A percentile compares a stretch with the other conserved stretches of the same genome.
Evolutionary conservation across 1,140 invertebrate genomes (phyloP).

Genomic region (Euwallacea similis): DNA sequence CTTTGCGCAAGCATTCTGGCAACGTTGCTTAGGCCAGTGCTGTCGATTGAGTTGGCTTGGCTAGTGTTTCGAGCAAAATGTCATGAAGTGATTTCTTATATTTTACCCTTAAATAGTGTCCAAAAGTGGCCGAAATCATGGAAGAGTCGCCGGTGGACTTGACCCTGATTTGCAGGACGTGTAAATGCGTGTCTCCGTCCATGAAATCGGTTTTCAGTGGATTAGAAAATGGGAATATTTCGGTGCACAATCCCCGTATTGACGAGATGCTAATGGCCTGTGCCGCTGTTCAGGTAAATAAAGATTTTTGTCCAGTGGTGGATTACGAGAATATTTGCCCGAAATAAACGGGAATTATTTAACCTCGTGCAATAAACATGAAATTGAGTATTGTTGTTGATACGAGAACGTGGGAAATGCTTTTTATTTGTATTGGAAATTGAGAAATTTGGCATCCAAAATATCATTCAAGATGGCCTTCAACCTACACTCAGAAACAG

Average conservation of each 20-base stretch:
- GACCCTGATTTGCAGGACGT: slow-evolving; percentile 45
- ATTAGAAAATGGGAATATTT: slow-evolving; percentile 43
- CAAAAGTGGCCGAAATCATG: slow-evolving; percentile 15
- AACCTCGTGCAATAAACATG: background rate
- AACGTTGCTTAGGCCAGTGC: slow-evolving; percentile 40
- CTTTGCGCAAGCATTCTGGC: no score
- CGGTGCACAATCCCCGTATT: slow-evolving; percentile 47
- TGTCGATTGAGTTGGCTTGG: slow-evolving; percentile 47
- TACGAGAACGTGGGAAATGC: no score
- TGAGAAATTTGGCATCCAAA: background rate
- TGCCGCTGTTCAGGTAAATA: slow-evolving; percentile 50
- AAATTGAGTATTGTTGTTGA: background rate
- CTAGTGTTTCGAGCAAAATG: slow-evolving; percentile 42
- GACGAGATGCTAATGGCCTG: slow-evolving; percentile 55
- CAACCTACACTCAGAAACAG: background rate
- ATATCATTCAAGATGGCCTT: slow-evolving; percentile 28
- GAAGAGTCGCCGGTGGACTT: slow-evolving; percentile 35
- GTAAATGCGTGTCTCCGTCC: slow-evolving; percentile 44
- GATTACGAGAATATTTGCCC: slow-evolving; percentile 12
- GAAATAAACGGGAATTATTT: no score
- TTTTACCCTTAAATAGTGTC: slow-evolving; percentile 15
- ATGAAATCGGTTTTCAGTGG: slow-evolving; percentile 46
- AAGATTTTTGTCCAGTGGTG: slow-evolving; percentile 23
- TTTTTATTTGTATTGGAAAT: background rate
- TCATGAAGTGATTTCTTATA: slow-evolving; percentile 34